phyloP scores from a whole-genome alignment of 2,888 invertebrate species.

The Kryphioiulus occultus region DNA sequence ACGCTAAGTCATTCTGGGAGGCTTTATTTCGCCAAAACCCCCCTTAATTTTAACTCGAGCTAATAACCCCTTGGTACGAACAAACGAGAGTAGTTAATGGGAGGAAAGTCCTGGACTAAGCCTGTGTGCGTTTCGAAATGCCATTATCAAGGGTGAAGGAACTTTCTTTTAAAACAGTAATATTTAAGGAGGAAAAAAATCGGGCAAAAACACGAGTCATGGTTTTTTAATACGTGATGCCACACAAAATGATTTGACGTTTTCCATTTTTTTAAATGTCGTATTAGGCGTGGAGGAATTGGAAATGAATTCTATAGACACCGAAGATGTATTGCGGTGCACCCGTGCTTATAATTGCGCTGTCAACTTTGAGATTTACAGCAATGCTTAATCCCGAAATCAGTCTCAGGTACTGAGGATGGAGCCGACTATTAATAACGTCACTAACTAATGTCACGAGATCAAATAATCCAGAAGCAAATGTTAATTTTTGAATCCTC shows the following conservation, averaged over 20 bases:
- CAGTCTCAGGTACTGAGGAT: too few relatives aligned
- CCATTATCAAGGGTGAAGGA: not conserved
- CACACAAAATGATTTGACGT: not conserved
- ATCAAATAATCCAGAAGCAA: too few relatives aligned
- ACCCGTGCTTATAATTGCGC: not conserved
- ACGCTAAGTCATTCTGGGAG: constrained; percentile 2
- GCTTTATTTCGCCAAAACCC: not conserved
- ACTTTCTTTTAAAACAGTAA: not conserved
- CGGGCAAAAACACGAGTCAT: not conserved
- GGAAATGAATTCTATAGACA: not conserved
- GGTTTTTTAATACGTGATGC: not conserved
- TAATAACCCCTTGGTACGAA: constrained; percentile 2
- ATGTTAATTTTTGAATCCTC: too few relatives aligned
- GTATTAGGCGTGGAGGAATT: not conserved
- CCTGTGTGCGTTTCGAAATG: not conserved
- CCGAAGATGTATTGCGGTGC: not conserved
- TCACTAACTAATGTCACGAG: too few relatives aligned
- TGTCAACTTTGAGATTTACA: not conserved
- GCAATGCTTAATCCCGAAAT: not conserved
- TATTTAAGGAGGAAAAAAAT: not conserved
- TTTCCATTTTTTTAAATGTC: not conserved
- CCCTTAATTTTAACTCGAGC: constrained; percentile 17
- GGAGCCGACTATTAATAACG: too few relatives aligned
- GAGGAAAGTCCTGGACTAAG: not conserved
- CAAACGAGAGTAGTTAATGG: constrained; percentile 13